A percentile compares a stretch with the other conserved stretches of the same genome.
Conservation (phyloP, 2,113 vertebrate genomes). For the Numida meleagris region DNA sequence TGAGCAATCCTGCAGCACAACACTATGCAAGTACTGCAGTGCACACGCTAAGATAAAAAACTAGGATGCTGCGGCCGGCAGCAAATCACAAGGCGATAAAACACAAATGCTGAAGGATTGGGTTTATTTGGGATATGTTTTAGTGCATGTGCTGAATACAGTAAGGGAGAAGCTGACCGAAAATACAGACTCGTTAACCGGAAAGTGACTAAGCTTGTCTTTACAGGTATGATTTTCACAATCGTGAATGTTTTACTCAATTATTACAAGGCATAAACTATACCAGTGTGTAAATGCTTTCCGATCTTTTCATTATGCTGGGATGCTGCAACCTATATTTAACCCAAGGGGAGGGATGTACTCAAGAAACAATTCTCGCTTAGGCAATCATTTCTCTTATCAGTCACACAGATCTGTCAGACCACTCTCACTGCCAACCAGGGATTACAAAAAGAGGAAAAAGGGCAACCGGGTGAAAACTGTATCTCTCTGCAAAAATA, state of each 20-base stretch:
- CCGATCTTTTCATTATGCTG: constrained; percentile 33
- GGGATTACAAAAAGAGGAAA: neutral
- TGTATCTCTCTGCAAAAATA: neutral
- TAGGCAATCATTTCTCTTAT: constrained; percentile 40
- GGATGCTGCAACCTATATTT: constrained; percentile 49
- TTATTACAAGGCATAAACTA: constrained; percentile 50
- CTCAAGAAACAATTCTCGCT: constrained; percentile 53
- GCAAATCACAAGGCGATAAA: constrained; percentile 20
- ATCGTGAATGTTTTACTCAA: neutral
- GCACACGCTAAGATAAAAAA: constrained; percentile 14
- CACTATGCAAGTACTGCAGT: neutral
- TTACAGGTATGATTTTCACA: constrained; percentile 42
- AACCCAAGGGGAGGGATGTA: constrained; percentile 49
- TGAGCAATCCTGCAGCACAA: neutral
- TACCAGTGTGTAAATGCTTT: neutral
- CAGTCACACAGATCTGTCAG: constrained; percentile 17
- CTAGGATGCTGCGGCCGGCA: neutral
- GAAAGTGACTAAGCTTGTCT: neutral
- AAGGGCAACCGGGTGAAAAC: neutral
- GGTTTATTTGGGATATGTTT: constrained; percentile 9
- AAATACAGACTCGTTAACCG: neutral
- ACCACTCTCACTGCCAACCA: constrained; percentile 11
- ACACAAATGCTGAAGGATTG: neutral
- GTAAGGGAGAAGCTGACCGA: neutral
- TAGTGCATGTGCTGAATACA: neutral